These are phyloP conservation scores for Artibeus jamaicensis DNA, from an alignment of 2,797 vertebrate species.

Conservation along the genomic window DNA sequence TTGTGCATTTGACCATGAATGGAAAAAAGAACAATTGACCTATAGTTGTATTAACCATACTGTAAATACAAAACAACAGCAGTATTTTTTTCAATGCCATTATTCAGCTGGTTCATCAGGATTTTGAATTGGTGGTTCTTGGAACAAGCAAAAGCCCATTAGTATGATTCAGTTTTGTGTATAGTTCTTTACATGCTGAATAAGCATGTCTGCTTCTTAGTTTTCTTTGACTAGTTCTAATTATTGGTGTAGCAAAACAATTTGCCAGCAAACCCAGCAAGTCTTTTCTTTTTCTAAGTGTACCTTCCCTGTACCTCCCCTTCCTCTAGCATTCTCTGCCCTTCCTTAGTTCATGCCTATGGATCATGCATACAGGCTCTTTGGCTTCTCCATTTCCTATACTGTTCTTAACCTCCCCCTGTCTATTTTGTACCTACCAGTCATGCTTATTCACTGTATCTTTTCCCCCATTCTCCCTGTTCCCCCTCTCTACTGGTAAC, in stretches of 20 bases:
- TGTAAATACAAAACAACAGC: slow-evolving; percentile 41
- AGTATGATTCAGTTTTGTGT: slow-evolving; percentile 65
- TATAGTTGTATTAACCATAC: slow-evolving; percentile 33
- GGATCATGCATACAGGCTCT: no score
- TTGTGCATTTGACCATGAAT: slow-evolving; percentile 24
- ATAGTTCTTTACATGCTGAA: slow-evolving; percentile 49
- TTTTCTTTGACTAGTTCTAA: slow-evolving; percentile 50
- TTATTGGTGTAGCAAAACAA: slow-evolving; percentile 50
- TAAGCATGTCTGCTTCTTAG: slow-evolving; percentile 40
- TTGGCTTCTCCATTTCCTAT: no score
- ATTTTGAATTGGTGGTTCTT: slow-evolving; percentile 60
- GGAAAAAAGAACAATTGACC: background rate
- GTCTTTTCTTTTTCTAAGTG: slow-evolving; percentile 38
- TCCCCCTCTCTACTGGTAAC: no score
- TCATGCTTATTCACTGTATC: no score
- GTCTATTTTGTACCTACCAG: no score
- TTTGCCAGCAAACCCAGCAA: slow-evolving; percentile 53
- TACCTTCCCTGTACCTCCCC: background rate
- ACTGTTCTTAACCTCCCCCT: no score
- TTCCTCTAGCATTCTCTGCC: no score
- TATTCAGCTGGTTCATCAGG: slow-evolving; percentile 56
- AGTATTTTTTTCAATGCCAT: background rate
- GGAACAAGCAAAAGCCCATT: slow-evolving; percentile 44
- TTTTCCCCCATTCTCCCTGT: no score
- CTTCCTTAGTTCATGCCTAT: no score